Conservation (phyloP, 2,113 vertebrate species). For the Podarcis raffonei region DNA sequence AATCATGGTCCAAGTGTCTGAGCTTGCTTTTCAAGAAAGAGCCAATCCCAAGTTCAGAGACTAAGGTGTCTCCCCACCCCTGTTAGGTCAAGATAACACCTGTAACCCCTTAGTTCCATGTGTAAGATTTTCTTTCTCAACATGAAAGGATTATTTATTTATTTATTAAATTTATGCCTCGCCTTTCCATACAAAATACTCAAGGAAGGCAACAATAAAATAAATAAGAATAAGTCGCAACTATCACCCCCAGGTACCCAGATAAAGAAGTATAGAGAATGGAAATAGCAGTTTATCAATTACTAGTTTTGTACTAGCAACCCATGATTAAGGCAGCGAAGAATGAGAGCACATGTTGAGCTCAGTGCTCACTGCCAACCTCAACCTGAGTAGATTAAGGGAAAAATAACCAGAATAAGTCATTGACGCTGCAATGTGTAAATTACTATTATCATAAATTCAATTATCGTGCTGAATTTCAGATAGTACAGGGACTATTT, state of each 20-base stretch:
- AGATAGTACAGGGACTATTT: neutral
- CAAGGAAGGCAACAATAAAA: neutral
- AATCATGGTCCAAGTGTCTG: too few relatives aligned
- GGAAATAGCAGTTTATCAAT: neutral
- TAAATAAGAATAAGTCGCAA: neutral
- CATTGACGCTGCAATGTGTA: neutral
- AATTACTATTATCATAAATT: too few relatives aligned
- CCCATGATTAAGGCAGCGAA: neutral
- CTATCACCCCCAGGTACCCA: neutral
- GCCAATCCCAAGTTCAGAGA: too few relatives aligned
- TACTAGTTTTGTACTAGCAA: neutral
- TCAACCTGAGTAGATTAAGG: neutral
- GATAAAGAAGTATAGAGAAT: neutral
- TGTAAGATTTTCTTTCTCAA: too few relatives aligned
- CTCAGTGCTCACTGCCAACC: neutral
- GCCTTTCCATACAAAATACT: too few relatives aligned
- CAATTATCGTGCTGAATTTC: neutral
- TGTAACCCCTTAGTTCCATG: too few relatives aligned
- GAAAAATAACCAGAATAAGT: neutral
- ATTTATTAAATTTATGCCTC: too few relatives aligned
- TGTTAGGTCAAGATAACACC: too few relatives aligned
- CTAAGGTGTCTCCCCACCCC: too few relatives aligned
- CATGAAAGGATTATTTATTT: too few relatives aligned
- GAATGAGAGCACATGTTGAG: neutral
- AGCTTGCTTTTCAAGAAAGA: too few relatives aligned